Conservation (phyloP, 2,888 invertebrate genomes). For the Stegophylla sp. region DNA sequence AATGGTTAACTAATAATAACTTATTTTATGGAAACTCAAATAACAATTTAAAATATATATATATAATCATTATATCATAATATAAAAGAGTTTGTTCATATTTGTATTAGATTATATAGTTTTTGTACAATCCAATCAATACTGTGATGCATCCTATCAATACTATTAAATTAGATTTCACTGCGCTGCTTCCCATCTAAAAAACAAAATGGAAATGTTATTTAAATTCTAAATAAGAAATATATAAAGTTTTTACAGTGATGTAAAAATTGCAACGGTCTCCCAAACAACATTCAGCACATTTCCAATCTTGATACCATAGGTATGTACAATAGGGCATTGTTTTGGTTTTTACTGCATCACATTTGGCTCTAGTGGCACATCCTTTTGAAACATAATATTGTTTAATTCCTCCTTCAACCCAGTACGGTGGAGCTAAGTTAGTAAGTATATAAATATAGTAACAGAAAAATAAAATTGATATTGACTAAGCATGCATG, state of each 20-base stretch:
- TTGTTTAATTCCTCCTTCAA: slow-evolving; percentile 89
- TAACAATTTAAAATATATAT: background rate
- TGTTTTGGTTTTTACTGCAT: slow-evolving; percentile 72
- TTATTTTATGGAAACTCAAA: background rate
- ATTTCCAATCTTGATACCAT: slow-evolving; percentile 96
- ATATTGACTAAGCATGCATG: background rate
- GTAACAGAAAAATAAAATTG: slow-evolving; percentile 16
- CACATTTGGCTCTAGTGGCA: slow-evolving; percentile 81
- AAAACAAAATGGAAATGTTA: background rate
- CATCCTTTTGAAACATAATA: slow-evolving; percentile 92
- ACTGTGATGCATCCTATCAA: slow-evolving; percentile 22
- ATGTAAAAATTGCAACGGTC: slow-evolving; percentile 95
- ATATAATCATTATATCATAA: background rate
- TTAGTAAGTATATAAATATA: slow-evolving; percentile 56
- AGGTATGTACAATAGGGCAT: slow-evolving; percentile 86
- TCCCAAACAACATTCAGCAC: slow-evolving; percentile 93
- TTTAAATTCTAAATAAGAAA: background rate
- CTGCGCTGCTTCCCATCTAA: slow-evolving; percentile 52
- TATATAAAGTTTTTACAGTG: slow-evolving; percentile 10
- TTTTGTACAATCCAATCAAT: slow-evolving; percentile 34
- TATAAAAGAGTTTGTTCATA: background rate
- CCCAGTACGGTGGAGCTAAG: slow-evolving; percentile 88
- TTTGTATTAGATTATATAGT: background rate
- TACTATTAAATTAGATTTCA: slow-evolving; percentile 37
- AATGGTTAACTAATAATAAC: background rate